Base-by-base conservation (phyloP, 2,797 vertebrate species). In the Pipistrellus pipistrellus region DNA sequence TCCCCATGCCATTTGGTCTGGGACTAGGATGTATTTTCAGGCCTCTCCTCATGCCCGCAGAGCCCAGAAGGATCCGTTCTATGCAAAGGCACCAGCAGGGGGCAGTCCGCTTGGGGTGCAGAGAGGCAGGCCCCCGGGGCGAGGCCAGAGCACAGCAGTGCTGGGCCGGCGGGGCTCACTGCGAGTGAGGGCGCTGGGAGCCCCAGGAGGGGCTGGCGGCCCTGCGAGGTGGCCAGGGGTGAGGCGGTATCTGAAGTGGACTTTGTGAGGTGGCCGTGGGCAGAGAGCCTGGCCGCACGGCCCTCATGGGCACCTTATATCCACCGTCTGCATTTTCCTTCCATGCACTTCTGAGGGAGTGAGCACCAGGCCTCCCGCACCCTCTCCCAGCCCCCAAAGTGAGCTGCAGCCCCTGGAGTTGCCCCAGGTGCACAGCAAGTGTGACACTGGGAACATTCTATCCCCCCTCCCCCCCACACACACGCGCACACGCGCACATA, bases 101-200 rank as follows among this genome's bases (percentile, higher is more conserved):
- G 44, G 71, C 30, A 64, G 21, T 48, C 30, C 17, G 38, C 2
- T 3, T 1, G 15, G 48, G 69, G 57, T 8, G 48, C 20, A 0
- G 17, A 0, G 17, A 15, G 38, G 10, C 27, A 32, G 35, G 35
- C 72, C 27, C 1, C 18, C 17, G 4, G 12, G 46, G 48, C 15
- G 3, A 21, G 62, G 72, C 75, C 53, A 44, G 27, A 21, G 18
- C 0, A 20, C 14, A 8, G 30, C 75, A 10, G 1, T 8, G 25
- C 57, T 27, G 20, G 38, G 11, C 15, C 2, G 0, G 18, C 21
- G 4, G 35, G 5, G 21, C 15, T 9, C 10, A 2, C 53, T 0
- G 18, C 27, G 59, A 15, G 0, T 5, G 38, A 10, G 21, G 53
- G 64, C 15, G 38, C 66, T 0, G n/a, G 1, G 15, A 59, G 12